Evolutionary conservation across 2,797 vertebrate genomes (phyloP).

Genomic region (Myotis pilosus): DNA sequence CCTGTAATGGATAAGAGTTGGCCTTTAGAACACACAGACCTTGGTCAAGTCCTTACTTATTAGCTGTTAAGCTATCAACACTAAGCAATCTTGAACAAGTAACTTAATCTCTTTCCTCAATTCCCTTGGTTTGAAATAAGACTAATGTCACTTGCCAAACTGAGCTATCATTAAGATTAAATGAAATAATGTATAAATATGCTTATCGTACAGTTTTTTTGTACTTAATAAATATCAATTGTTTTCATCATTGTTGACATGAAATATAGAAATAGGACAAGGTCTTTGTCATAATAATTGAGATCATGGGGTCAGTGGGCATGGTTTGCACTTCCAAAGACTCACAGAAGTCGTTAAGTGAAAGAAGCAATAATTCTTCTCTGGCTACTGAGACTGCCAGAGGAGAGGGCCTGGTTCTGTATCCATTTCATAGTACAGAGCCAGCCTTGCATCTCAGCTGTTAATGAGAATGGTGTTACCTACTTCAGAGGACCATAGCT

Average conservation of each 20-base stretch:
- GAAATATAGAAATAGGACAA: neutral
- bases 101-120: neutral
- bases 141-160: neutral
- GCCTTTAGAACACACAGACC: neutral
- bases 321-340: conserved; percentile 4
- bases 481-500: neutral
- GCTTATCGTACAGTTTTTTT: neutral
- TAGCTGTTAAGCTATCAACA: neutral
- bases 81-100: neutral
- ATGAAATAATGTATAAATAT: conserved; percentile 19
- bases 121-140: conserved; percentile 7
- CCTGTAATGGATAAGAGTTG: neutral
- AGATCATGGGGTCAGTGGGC: neutral
- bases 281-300: neutral
- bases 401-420: neutral
- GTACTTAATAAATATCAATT: neutral
- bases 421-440: neutral
- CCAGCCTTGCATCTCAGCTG: neutral
- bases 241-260: conserved; percentile 43
- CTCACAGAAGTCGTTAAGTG: neutral
- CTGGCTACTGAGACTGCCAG: neutral
- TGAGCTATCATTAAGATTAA: conserved; percentile 16
- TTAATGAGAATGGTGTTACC: neutral
- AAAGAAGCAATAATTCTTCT: conserved; percentile 27
- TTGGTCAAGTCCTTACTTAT: neutral